phyloP scores from a whole-genome alignment of 2,888 invertebrate genomes.

The Neoscelio sp. region DNA sequence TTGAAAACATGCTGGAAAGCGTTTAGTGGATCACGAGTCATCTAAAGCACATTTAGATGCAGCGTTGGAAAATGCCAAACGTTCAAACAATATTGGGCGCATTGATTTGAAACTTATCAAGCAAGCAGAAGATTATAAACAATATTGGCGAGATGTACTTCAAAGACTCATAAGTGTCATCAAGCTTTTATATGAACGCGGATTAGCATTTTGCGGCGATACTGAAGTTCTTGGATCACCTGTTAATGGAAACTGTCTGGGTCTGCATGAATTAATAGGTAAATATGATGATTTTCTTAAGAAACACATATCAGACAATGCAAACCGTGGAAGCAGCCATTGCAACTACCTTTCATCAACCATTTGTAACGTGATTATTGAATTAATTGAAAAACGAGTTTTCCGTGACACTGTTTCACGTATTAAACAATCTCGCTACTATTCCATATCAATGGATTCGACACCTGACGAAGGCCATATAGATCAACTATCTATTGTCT shows the following conservation, averaged over 20 bases:
- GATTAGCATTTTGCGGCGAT: conserved; percentile 33
- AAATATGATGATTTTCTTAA: conserved; percentile 32
- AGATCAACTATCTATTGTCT: conserved; percentile 58
- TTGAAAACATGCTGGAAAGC: conserved; percentile 28
- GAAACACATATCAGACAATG: conserved; percentile 22
- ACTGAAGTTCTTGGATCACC: conserved; percentile 16
- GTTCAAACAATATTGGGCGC: conserved; percentile 12
- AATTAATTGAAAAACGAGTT: conserved; percentile 17
- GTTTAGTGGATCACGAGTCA: conserved; percentile 15
- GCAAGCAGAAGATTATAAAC: conserved; percentile 13
- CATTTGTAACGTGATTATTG: conserved; percentile 22
- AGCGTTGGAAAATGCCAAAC: conserved; percentile 15
- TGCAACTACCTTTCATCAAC: conserved; percentile 37
- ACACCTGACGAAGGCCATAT: conserved; percentile 51
- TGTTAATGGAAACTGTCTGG: conserved; percentile 26
- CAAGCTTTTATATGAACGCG: conserved; percentile 20
- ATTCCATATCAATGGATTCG: conserved; percentile 42
- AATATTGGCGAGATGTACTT: conserved; percentile 30
- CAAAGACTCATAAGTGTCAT: conserved; percentile 21
- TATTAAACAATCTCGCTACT: conserved; percentile 33
- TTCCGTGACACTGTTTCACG: conserved; percentile 19
- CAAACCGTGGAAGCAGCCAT: conserved; percentile 21
- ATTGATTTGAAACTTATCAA: neutral
- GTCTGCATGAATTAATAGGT: conserved; percentile 15
- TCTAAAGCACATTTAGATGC: conserved; percentile 19